Percentiles rank a stretch among this genome's conserved stretches.
Evolutionary conservation across 2,888 invertebrate genomes (phyloP).

Genomic region (Diploptera punctata): DNA sequence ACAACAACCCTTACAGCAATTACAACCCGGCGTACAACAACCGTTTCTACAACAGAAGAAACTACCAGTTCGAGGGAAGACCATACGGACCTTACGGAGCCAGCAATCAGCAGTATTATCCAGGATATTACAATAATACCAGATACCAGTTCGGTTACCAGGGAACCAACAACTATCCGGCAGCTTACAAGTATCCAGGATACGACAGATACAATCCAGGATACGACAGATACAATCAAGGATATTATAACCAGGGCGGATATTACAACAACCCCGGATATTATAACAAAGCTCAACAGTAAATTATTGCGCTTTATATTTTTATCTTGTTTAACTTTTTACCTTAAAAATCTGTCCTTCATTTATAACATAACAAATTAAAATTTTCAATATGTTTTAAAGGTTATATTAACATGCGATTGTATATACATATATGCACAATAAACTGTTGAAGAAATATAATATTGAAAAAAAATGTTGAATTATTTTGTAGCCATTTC

Average conservation of each 20-base stretch:
- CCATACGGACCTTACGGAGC: background rate
- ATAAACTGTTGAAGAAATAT: too few relatives aligned
- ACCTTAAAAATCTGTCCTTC: too few relatives aligned
- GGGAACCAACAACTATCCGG: background rate
- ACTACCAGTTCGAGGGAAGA: background rate
- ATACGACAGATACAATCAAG: background rate
- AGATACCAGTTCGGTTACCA: background rate
- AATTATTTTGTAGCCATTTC: too few relatives aligned
- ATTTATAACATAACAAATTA: too few relatives aligned
- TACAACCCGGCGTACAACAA: background rate
- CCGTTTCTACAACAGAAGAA: constrained; percentile 6
- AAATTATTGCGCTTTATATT: too few relatives aligned
- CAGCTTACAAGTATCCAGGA: background rate
- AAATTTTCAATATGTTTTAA: too few relatives aligned
- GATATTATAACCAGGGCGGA: background rate
- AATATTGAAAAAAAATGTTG: too few relatives aligned
- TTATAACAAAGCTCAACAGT: background rate
- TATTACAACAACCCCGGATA: background rate
- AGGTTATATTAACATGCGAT: too few relatives aligned
- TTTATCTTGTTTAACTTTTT: too few relatives aligned
- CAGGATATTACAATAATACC: constrained; percentile 9
- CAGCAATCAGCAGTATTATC: background rate
- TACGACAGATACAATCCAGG: background rate
- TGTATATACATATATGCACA: too few relatives aligned
- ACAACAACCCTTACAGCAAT: background rate